Conservation (phyloP, 2,797 vertebrate species). For the Vultur gryphus region DNA sequence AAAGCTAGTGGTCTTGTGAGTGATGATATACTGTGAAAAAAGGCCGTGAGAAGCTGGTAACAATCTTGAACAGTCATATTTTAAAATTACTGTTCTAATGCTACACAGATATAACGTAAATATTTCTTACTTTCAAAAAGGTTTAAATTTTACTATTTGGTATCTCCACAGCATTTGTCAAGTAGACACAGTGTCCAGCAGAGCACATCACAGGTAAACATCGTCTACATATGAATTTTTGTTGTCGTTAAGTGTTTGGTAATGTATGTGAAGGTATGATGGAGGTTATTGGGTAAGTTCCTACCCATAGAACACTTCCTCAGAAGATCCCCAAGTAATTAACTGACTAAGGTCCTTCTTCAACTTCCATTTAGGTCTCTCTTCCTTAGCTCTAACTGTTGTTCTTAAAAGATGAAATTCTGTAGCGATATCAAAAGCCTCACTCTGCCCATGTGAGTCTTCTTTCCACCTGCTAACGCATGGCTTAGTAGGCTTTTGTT, state of each 20-base stretch:
- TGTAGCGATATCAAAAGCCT: not conserved
- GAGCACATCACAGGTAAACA: constrained; percentile 93
- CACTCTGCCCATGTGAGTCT: not conserved
- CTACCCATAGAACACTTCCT: not conserved
- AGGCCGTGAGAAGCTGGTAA: not conserved
- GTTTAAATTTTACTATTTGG: constrained; percentile 8
- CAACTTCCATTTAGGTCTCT: not conserved
- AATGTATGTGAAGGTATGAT: not conserved
- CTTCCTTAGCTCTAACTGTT: not conserved
- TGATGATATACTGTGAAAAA: not conserved
- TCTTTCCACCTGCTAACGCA: not conserved
- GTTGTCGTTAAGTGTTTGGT: not conserved
- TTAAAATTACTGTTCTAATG: not conserved
- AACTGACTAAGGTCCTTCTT: not conserved
- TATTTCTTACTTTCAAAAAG: not conserved
- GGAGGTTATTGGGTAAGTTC: not conserved
- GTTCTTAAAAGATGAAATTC: not conserved
- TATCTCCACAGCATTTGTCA: constrained; percentile 88
- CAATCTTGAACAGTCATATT: not conserved
- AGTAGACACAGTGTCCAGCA: constrained; percentile 98
- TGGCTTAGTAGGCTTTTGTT: not conserved
- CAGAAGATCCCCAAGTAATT: not conserved
- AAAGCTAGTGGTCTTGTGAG: not conserved
- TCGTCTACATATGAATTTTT: not conserved
- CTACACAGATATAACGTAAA: not conserved